Evolutionary conservation across 2,888 invertebrate species (phyloP).

Genomic region (Conistra vaccinii): DNA sequence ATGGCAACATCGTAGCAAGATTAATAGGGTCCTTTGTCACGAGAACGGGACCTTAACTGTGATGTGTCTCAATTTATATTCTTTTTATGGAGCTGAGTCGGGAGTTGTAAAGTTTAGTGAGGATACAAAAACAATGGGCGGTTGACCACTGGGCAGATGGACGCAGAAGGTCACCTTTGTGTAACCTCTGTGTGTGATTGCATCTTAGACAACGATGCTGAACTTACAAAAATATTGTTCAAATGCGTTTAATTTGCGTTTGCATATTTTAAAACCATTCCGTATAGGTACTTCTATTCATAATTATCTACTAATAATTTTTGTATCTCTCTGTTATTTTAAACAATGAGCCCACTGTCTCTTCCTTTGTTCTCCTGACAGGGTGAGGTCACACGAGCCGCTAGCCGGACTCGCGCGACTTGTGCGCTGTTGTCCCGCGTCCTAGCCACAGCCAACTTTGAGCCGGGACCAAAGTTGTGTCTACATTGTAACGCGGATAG

Average conservation of each 20-base stretch:
- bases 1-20: constrained; percentile 64
- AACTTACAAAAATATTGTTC: neutral
- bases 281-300: neutral
- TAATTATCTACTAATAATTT: neutral
- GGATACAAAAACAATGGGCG: constrained; percentile 68
- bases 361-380: neutral
- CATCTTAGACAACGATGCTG: neutral
- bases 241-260: neutral
- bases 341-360: neutral
- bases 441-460: constrained; percentile 33
- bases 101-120: constrained; percentile 70
- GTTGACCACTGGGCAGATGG: constrained; percentile 15
- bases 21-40: constrained; percentile 67
- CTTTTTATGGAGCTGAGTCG: constrained; percentile 73
- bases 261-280: neutral
- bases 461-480: constrained; percentile 37
- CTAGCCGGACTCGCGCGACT: constrained; percentile 15
- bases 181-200: too few relatives aligned
- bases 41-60: constrained; percentile 60
- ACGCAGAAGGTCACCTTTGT: constrained; percentile 21
- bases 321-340: neutral
- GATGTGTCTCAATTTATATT: constrained; percentile 72
- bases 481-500: constrained; percentile 39
- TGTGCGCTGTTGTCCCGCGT: constrained; percentile 25
- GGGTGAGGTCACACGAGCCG: neutral